Conservation (phyloP, 2,888 invertebrate genomes). For the Phalera bucephala region DNA sequence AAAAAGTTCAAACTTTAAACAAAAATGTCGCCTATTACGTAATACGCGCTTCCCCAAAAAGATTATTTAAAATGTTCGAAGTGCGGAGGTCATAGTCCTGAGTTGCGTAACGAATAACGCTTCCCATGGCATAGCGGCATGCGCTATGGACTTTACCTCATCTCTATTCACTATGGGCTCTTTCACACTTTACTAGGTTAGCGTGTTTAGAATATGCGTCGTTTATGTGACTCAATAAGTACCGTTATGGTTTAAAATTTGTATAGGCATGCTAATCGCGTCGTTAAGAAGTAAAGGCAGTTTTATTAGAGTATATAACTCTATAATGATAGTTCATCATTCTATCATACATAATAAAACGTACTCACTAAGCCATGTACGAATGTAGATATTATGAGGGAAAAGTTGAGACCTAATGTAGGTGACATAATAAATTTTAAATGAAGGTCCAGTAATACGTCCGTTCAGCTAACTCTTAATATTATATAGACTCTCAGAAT, state of each 20-base stretch:
- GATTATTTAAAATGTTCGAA: slow-evolving; percentile 4
- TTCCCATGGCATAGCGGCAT: background rate
- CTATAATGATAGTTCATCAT: too few relatives aligned
- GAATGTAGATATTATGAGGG: too few relatives aligned
- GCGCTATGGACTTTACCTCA: slow-evolving; percentile 3
- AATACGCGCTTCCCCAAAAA: background rate
- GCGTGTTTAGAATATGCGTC: background rate
- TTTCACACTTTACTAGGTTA: background rate
- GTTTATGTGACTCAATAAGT: background rate
- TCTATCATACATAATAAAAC: too few relatives aligned
- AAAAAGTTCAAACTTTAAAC: background rate
- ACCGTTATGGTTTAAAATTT: background rate
- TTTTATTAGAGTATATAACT: background rate
- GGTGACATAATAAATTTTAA: too few relatives aligned
- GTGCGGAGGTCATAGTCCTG: slow-evolving; percentile 7
- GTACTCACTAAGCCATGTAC: too few relatives aligned
- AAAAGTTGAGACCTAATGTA: too few relatives aligned
- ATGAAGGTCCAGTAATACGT: too few relatives aligned
- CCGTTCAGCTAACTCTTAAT: too few relatives aligned
- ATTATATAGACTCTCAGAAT: too few relatives aligned
- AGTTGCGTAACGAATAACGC: slow-evolving; percentile 7
- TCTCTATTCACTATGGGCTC: slow-evolving; percentile 3
- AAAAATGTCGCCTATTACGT: background rate
- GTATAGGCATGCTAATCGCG: background rate
- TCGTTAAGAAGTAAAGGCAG: too few relatives aligned